phyloP scores from a whole-genome alignment of 2,113 vertebrate species.

The Aplodontia rufa region DNA sequence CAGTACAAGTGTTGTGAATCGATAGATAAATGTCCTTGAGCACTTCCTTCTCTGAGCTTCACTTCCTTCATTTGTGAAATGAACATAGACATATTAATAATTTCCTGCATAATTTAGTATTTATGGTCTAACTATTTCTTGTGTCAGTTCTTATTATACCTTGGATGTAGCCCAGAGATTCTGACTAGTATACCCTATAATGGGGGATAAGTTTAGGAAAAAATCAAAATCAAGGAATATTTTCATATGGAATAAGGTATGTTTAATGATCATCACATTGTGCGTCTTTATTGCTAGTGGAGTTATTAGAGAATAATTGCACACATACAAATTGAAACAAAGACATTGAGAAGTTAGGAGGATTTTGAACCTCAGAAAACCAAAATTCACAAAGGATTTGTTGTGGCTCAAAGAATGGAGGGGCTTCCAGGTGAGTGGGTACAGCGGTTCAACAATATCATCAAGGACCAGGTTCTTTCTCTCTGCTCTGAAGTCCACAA shows the following conservation, averaged over 20 bases:
- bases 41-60: background rate
- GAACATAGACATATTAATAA: background rate
- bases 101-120: background rate
- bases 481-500: background rate
- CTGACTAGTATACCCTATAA: background rate
- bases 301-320: background rate
- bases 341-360: background rate
- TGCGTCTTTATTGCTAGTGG: background rate
- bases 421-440: background rate
- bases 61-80: background rate
- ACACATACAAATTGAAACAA: background rate
- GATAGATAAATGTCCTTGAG: background rate
- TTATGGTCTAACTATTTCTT: constrained; percentile 1
- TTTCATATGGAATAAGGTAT: background rate
- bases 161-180: constrained; percentile 26
- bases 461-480: background rate
- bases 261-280: background rate
- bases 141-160: background rate
- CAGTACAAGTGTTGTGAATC: background rate
- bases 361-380: background rate
- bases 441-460: background rate
- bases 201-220: background rate
- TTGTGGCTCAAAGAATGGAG: background rate
- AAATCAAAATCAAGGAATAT: background rate
- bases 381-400: background rate